phyloP scores from a whole-genome alignment of 2,888 invertebrate species.

The Agrochola litura region DNA sequence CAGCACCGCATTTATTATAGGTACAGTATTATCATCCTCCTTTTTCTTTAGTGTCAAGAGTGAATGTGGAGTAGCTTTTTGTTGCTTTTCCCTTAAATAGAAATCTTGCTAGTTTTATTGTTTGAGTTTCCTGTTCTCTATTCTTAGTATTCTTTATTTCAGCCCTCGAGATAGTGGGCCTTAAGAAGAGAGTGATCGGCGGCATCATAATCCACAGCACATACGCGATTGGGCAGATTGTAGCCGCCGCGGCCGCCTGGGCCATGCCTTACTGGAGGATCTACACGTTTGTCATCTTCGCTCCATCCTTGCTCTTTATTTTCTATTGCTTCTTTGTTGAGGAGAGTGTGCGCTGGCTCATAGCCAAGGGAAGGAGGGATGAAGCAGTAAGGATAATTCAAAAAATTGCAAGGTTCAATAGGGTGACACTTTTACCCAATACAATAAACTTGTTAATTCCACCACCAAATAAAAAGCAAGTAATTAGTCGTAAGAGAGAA shows the following conservation, averaged over 20 bases:
- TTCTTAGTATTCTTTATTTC: conserved; percentile 61
- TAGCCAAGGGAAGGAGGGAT: conserved; percentile 90
- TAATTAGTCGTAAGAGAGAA: not conserved
- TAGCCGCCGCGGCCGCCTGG: conserved; percentile 91
- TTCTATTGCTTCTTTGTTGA: conserved; percentile 91
- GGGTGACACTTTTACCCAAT: conserved; percentile 79
- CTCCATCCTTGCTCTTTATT: conserved; percentile 91
- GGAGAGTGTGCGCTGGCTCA: conserved; percentile 93
- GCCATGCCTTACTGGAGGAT: conserved; percentile 92
- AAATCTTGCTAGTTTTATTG: not conserved
- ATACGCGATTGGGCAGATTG: conserved; percentile 92
- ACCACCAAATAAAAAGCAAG: not conserved
- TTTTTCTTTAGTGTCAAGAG: not conserved
- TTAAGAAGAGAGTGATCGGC: conserved; percentile 92
- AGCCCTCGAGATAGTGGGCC: conserved; percentile 93
- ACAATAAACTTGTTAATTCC: conserved; percentile 71
- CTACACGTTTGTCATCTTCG: conserved; percentile 90
- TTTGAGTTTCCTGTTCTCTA: not conserved
- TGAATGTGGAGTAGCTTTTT: not conserved
- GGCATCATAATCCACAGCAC: conserved; percentile 92
- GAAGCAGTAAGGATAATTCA: conserved; percentile 87
- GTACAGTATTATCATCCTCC: conserved; percentile 74
- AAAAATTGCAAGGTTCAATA: conserved; percentile 85
- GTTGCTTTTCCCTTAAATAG: conserved; percentile 2
- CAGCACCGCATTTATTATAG: conserved; percentile 85